phyloP scores from a whole-genome alignment of 1,140 invertebrate species.

The Idris sp. region DNA sequence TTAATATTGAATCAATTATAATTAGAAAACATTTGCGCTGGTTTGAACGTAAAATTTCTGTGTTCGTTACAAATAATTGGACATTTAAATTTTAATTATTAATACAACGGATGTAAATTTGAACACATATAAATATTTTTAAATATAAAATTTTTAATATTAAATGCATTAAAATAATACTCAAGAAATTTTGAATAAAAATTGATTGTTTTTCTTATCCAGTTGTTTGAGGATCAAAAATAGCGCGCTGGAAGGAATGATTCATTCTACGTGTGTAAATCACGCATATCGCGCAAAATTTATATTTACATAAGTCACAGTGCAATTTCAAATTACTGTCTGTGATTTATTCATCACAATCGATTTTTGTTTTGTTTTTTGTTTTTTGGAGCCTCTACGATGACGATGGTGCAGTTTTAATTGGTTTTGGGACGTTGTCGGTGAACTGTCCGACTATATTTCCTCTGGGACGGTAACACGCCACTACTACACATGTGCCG shows the following conservation, averaged over 20 bases:
- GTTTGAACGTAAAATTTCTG: neutral
- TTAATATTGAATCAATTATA: conserved; percentile 11
- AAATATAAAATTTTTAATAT: conserved; percentile 14
- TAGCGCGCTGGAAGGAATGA: conserved; percentile 39
- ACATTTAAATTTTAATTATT: conserved; percentile 4
- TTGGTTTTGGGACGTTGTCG: conserved; percentile 83
- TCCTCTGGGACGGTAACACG: conserved; percentile 90
- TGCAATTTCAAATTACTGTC: conserved; percentile 20
- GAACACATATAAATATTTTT: conserved; percentile 8
- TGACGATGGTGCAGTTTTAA: conserved; percentile 58
- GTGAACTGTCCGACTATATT: conserved; percentile 86
- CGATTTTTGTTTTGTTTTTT: neutral
- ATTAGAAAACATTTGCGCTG: conserved; percentile 10
- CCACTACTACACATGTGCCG: conserved; percentile 83
- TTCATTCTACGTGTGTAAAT: conserved; percentile 13
- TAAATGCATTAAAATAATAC: conserved; percentile 42
- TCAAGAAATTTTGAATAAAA: conserved; percentile 23
- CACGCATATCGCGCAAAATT: conserved; percentile 18
- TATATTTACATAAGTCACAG: conserved; percentile 28
- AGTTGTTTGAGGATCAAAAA: conserved; percentile 1
- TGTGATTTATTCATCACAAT: conserved; percentile 6
- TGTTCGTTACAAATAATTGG: neutral
- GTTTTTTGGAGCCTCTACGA: conserved; percentile 10
- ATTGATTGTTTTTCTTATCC: conserved; percentile 6
- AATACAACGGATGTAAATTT: conserved; percentile 12